Evolutionary conservation across 2,797 vertebrate species (phyloP), one percentile per base, ranked within the genome.

Genomic region (Pempheris klunzingeri): DNA sequence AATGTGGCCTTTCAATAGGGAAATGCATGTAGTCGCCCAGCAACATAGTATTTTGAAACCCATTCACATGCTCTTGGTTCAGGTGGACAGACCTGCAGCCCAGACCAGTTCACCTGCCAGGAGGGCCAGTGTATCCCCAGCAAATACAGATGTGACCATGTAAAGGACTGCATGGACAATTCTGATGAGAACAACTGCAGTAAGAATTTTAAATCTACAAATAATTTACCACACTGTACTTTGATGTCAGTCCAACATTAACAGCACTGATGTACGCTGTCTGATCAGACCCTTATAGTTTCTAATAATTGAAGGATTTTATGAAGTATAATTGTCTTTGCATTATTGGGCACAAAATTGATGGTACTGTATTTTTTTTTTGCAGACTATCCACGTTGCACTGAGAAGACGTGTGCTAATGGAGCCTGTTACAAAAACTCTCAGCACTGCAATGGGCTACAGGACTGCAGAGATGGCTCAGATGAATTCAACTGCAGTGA

Each of bases 401-500:
- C 85, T 14, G 85, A 95, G 74, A 93, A 89, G 84, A 95, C 90
- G 0, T 95, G 94, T 54, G 90, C 92, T 22, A 94, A 95, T 8
- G 91, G 93, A 4, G 94, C 93, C 71, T 95, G 94, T 77, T 95
- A 95, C 82, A 90, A 83, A 61, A 88, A 92, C 77, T 86, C 93
- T 53, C 93, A 94, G 74, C 89, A 80, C 62, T 95, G 94, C 73
- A 93, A 95, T 20, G 94, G 93, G 10, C 78, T 78, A 0, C 89
- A 85, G 74, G 82, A 95, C 87, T 95, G 94, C 78, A 84, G 94
- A 74, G 94, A 95, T 13, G 94, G 93, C 54, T 94, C 94, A 3
- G 94, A 95, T 81, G 94, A 95, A 78, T 83, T 24, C 74, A 94
- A 94, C 83, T 95, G 94, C 84, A 92, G 94, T 95, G 65, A 92